These are phyloP conservation scores for Odontothrips loti DNA, from an alignment of 2,888 invertebrate species.

Conservation along the genomic window DNA sequence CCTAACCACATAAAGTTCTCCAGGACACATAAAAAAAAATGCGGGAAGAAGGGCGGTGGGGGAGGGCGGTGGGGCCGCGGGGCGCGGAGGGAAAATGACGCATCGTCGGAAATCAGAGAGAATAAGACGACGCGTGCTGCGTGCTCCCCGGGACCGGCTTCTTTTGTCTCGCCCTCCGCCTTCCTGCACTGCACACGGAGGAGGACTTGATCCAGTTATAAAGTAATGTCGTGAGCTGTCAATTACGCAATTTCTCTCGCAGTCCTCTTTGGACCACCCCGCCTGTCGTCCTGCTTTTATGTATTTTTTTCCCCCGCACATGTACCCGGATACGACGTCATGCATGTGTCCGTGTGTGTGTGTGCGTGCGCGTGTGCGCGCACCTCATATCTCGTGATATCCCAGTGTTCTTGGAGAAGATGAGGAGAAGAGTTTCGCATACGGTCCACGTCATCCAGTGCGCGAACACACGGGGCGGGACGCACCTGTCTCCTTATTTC, in stretches of 20 bases:
- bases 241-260: not conserved
- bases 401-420: no score
- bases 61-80: no score
- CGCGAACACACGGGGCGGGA: not conserved
- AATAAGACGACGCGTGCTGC: not conserved
- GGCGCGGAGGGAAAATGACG: not conserved
- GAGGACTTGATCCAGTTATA: not conserved
- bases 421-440: no score
- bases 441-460: no score
- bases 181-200: not conserved
- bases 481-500: not conserved
- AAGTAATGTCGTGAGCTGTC: not conserved
- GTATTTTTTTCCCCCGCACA: not conserved
- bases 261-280: not conserved
- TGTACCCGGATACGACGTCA: not conserved
- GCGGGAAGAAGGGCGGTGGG: not conserved
- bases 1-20: slow-evolving; percentile 9
- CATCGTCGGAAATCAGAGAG: not conserved
- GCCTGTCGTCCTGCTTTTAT: not conserved
- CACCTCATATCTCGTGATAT: no score
- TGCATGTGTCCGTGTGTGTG: no score
- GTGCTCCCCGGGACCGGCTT: not conserved
- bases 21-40: not conserved
- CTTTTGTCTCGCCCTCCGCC: not conserved
- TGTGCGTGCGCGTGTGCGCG: no score